A percentile compares a stretch with the other conserved stretches of the same genome.
Evolutionary conservation across 2,888 invertebrate genomes (phyloP).

Genomic region (Pollenia angustigena): DNA sequence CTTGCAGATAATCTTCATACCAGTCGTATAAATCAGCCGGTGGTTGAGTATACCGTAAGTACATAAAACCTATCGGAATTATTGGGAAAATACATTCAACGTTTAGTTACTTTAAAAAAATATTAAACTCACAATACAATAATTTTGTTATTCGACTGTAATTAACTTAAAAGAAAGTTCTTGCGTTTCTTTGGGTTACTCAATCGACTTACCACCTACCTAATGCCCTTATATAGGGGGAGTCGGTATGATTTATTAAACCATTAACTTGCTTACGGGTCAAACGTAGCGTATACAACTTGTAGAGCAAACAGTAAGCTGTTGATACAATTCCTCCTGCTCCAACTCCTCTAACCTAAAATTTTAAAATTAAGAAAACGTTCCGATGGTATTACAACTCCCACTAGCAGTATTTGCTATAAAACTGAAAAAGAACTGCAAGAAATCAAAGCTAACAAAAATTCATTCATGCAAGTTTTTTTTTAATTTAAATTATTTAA

Average conservation of each 20-base stretch:
- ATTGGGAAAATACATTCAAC: slow-evolving; percentile 26
- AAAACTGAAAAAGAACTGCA: slow-evolving; percentile 67
- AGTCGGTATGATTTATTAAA: slow-evolving; percentile 96
- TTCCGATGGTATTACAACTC: background rate
- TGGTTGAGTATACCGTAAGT: slow-evolving; percentile 96
- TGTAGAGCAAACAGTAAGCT: slow-evolving; percentile 99
- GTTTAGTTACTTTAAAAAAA: slow-evolving; percentile 24
- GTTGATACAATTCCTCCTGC: slow-evolving; percentile 99
- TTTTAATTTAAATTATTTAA: too few relatives aligned
- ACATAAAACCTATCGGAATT: slow-evolving; percentile 87
- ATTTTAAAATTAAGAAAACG: slow-evolving; percentile 8
- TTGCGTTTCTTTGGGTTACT: slow-evolving; percentile 74
- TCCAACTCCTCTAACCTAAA: slow-evolving; percentile 97
- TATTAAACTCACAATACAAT: slow-evolving; percentile 30
- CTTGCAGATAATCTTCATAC: slow-evolving; percentile 98
- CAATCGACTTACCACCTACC: slow-evolving; percentile 87
- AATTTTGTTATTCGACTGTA: slow-evolving; percentile 19
- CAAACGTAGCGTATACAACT: slow-evolving; percentile 96
- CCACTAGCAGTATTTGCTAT: background rate
- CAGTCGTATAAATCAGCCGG: slow-evolving; percentile 98
- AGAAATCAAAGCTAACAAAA: background rate
- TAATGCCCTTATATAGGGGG: slow-evolving; percentile 98
- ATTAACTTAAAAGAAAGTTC: slow-evolving; percentile 35
- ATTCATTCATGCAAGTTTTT: background rate
- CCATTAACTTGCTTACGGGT: slow-evolving; percentile 99